Conservation (phyloP, 2,113 vertebrate species). For the Dipodomys spectabilis region DNA sequence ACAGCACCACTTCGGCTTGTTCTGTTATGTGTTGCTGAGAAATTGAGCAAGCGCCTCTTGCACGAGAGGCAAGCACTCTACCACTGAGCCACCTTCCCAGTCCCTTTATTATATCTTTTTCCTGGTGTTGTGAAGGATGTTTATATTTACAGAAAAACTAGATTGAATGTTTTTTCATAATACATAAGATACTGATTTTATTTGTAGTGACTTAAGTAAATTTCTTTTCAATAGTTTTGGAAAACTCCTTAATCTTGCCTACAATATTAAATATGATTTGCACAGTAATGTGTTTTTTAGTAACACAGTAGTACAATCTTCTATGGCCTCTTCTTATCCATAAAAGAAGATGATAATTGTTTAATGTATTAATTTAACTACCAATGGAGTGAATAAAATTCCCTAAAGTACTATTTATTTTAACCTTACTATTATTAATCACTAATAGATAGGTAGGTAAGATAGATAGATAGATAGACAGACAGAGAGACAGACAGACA, state of each 20-base stretch:
- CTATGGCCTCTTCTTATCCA: conserved; percentile 60
- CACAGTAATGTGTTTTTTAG: conserved; percentile 84
- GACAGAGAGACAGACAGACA: too few relatives aligned
- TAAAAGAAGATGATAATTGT: conserved; percentile 69
- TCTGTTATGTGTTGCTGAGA: too few relatives aligned
- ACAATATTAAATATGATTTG: conserved; percentile 75
- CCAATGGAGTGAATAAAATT: conserved; percentile 71
- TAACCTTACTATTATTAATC: conserved; percentile 31
- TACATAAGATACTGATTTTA: conserved; percentile 68
- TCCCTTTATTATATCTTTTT: neutral
- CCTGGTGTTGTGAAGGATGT: conserved; percentile 10
- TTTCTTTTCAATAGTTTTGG: conserved; percentile 78
- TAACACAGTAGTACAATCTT: conserved; percentile 74
- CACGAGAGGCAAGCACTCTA: too few relatives aligned
- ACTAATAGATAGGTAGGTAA: too few relatives aligned
- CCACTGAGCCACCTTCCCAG: too few relatives aligned
- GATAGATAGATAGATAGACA: too few relatives aligned
- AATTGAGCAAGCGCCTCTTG: neutral
- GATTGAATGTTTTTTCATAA: conserved; percentile 69
- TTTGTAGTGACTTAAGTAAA: conserved; percentile 72
- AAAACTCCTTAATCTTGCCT: conserved; percentile 84
- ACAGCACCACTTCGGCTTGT: too few relatives aligned
- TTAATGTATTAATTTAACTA: conserved; percentile 78
- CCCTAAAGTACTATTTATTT: conserved; percentile 68
- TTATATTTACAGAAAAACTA: conserved; percentile 73